Conservation (phyloP, 2,888 invertebrate genomes). For the Apotomis turbidana region DNA sequence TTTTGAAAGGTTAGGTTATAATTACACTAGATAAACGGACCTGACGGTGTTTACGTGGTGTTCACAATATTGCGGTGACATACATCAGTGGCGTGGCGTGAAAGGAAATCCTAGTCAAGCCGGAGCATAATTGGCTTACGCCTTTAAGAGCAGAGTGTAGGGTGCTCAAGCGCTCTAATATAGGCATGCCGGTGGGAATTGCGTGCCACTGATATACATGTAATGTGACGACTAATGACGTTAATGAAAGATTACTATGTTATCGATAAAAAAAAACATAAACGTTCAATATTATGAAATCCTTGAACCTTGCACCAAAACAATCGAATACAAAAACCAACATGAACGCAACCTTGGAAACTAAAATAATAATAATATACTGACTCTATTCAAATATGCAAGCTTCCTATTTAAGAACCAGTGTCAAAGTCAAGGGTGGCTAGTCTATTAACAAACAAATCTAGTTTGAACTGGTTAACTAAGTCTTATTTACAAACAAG, state of each 20-base stretch:
- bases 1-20: too few species aligned
- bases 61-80: too few species aligned
- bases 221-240: neutral
- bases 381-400: neutral
- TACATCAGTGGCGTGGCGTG: too few species aligned
- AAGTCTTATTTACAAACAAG: conserved; percentile 34
- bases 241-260: neutral
- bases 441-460: conserved; percentile 31
- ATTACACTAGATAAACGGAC: too few species aligned
- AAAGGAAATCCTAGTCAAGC: too few species aligned
- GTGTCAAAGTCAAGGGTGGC: conserved; percentile 47
- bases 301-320: conserved; percentile 28
- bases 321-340: neutral
- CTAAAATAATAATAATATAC: neutral
- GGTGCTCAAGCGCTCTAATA: too few species aligned
- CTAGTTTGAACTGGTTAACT: conserved; percentile 33
- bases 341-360: neutral
- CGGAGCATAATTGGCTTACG: too few species aligned
- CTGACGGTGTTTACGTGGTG: too few species aligned
- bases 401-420: conserved; percentile 41
- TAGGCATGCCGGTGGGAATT: too few species aligned
- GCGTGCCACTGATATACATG: too few species aligned
- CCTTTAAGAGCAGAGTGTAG: too few species aligned
- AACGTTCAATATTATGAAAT: neutral
- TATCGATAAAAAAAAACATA: neutral